Percentiles rank a stretch among this genome's conserved stretches.
phyloP scores from a whole-genome alignment of 2,113 vertebrate genomes.

The Sander vitreus region DNA sequence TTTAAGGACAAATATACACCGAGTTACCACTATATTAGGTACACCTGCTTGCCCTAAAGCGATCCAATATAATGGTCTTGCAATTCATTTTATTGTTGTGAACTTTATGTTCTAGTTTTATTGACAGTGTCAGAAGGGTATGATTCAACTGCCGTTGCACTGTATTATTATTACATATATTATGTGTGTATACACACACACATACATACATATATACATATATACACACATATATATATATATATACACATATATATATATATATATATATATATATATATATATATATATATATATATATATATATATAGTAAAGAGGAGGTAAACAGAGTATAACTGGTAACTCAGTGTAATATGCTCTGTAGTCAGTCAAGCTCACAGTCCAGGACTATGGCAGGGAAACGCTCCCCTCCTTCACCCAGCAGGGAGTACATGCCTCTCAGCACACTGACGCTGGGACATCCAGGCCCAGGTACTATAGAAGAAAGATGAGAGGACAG shows the following conservation, averaged over 20 bases:
- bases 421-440: constrained; percentile 89
- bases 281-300: no score
- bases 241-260: no score
- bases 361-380: constrained; percentile 78
- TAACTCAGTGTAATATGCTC: constrained; percentile 3
- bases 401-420: constrained; percentile 86
- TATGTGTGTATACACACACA: no score
- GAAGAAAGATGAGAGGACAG: constrained; percentile 82
- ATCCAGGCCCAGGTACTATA: constrained; percentile 35
- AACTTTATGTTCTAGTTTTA: not conserved
- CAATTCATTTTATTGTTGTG: not conserved
- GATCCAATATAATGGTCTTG: not conserved
- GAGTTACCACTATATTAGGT: constrained; percentile 1
- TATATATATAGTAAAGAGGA: no score
- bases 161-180: not conserved
- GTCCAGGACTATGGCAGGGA: constrained; percentile 89
- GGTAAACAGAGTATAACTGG: not conserved
- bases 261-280: no score
- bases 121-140: not conserved
- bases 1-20: not conserved
- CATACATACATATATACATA: no score
- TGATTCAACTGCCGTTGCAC: not conserved
- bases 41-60: not conserved
- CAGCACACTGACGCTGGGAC: constrained; percentile 65
- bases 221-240: no score